Base-by-base conservation (phyloP, 1,140 invertebrate species). In the Dermatophagoides farinae region DNA sequence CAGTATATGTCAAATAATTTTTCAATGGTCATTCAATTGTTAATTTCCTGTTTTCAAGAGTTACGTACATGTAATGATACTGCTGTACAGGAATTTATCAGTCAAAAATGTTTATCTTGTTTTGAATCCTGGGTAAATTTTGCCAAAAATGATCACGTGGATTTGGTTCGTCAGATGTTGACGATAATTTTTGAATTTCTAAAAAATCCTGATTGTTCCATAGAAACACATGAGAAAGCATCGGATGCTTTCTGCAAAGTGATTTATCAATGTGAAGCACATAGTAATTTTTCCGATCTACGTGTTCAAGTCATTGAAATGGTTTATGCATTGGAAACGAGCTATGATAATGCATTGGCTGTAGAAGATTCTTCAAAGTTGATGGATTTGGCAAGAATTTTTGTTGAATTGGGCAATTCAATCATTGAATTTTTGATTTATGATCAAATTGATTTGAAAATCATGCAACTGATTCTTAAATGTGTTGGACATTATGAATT, bases 401-500 rank as follows among this genome's bases (percentile, higher is more conserved):
- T 97, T 71, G 93, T 91, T 16, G 90, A 95, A 71, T 72, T 96
- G 53, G 88, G 82, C 25, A 91, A 97, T 74, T 82, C 87, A 14
- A 86, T 95, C 71, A 74, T 97, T 64, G 79, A 84, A 58, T 82
- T 83, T 67, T 88, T 97, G 65, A 76, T 93, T 10, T 16, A 62
- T 37, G 38, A 52, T 46, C 18, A 53, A 39, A n/a, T 55, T 72
- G 82, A 87, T 37, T 77, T 95, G 40, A 83, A 85, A 70, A 80
- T 85, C 14, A 73, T 98, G 57, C 88, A 97, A 70, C 75, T 93
- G 66, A 80, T 95, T 38, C 74, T 97, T 12, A 80, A 85, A 10
- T 95, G 92, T 75, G 86, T 89, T 43, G 88, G 88, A 0, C 90
- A 97, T 77, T 89, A 96, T 72, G 90, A 97, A 72, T 97, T 93